Base-by-base conservation (phyloP, 2,888 invertebrate species). In the Argyresthia albistria region DNA sequence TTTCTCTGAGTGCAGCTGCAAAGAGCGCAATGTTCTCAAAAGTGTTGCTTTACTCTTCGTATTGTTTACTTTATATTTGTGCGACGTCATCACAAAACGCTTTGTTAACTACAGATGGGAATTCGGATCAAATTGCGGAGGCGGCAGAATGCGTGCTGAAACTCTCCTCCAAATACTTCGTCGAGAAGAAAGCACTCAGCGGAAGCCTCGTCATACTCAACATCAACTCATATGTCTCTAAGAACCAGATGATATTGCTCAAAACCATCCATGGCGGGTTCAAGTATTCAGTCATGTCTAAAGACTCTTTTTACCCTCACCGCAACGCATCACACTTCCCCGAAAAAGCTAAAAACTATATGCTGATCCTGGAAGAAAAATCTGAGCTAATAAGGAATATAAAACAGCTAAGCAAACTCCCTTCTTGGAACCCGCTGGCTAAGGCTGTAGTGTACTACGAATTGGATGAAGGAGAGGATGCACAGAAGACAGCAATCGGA, bases 291-390 rank as follows among this genome's bases (percentile, higher is more conserved):
- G 72, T 88, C 57, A 88, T 88, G 88, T 82, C 84, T 60, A 88
- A 88, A 68, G 84, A 88, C 66, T 86, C 87, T 58, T 80, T 75
- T 62, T 81, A 78, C 55, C 73, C 70, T 56, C 88, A 88, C 63
- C 80, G 78, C 53, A 88, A 88, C 66, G 88, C 88, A 52, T 86
- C 88, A 42, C 88, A 88, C 70, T 88, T 88, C 58, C 86, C 81
- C 14, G 88, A 88, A 69, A 88, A 83, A 71, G 88, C 88, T 54
- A 87, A 88, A 72, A 88, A 88, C 75, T 88, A 88, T 69, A 80
- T 88, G 82, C 70, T 88, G 70, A 80, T 88, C 70, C 72, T 88
- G 57, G 86, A 88, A 68, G 77, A 82, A 57, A 81, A 80, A 70
- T 70, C 73, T 46, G 87, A 88, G 62, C 66, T 88, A 45, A 70